These are phyloP conservation scores for Ictalurus furcatus DNA, from an alignment of 2,113 vertebrate species.

Conservation along the genomic window DNA sequence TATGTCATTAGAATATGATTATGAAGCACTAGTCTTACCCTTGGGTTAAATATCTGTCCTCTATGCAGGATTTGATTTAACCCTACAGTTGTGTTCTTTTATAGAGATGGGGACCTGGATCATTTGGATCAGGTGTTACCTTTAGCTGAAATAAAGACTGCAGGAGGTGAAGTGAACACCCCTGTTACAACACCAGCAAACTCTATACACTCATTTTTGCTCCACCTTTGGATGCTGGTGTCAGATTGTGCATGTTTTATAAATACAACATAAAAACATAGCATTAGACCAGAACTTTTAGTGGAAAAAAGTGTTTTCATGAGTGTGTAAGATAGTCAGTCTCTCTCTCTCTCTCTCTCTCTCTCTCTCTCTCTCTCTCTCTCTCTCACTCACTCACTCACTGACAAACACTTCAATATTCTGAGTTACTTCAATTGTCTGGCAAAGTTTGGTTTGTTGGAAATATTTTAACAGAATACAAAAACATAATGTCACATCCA, in stretches of 20 bases:
- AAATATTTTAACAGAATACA: no score
- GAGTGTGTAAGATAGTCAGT: no score
- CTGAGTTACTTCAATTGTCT: no score
- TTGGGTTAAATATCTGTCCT: neutral
- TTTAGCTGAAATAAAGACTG: neutral
- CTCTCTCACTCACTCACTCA: no score
- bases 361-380: no score
- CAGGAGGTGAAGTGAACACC: neutral
- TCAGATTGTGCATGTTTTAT: neutral
- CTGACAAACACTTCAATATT: no score
- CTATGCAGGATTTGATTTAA: neutral
- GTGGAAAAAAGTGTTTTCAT: no score
- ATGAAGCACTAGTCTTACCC: neutral
- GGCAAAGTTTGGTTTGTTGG: no score
- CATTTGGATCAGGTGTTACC: neutral
- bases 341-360: no score
- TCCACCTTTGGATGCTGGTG: neutral
- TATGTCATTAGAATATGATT: neutral
- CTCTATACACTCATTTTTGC: neutral
- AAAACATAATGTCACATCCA: no score
- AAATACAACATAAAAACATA: neutral
- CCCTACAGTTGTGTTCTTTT: neutral
- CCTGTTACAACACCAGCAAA: neutral
- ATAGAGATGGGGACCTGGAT: neutral
- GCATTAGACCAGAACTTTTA: no score